Percentiles rank a stretch among this genome's conserved stretches.
These are phyloP conservation scores for Calephelis virginiensis DNA, from an alignment of 1,140 invertebrate species.

Conservation along the genomic window DNA sequence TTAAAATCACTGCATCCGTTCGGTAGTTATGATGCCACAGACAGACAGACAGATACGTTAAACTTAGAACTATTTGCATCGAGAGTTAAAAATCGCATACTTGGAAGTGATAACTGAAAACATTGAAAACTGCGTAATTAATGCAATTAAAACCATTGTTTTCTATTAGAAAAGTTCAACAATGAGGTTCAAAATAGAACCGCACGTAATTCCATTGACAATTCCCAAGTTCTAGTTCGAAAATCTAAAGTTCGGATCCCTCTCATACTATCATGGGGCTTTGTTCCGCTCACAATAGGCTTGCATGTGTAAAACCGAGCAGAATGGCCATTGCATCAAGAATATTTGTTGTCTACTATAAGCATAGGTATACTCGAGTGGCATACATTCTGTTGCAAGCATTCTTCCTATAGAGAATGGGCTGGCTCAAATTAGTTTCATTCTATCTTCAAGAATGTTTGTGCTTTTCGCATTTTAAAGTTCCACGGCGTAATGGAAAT, in stretches of 20 bases:
- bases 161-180: neutral
- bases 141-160: too few relatives aligned
- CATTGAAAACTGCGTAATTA: too few relatives aligned
- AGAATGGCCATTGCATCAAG: constrained; percentile 9
- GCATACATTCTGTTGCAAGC: constrained; percentile 2
- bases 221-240: constrained; percentile 9
- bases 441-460: constrained; percentile 2
- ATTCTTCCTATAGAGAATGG: constrained; percentile 14
- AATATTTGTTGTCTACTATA: neutral
- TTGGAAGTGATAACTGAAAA: too few relatives aligned
- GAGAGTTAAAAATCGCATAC: too few relatives aligned
- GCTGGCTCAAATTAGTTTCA: constrained; percentile 10
- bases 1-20: too few relatives aligned
- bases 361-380: neutral
- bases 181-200: constrained; percentile 1
- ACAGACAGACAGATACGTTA: too few relatives aligned
- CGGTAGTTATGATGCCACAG: too few relatives aligned
- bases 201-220: constrained; percentile 9
- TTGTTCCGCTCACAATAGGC: constrained; percentile 8
- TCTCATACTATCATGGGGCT: constrained; percentile 13
- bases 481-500: too few relatives aligned
- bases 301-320: constrained; percentile 14
- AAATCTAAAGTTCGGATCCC: constrained; percentile 14
- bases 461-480: neutral
- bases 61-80: too few relatives aligned